Evolutionary conservation across 2,113 vertebrate genomes (phyloP).

Genomic region (Pomatostomus ruficeps): DNA sequence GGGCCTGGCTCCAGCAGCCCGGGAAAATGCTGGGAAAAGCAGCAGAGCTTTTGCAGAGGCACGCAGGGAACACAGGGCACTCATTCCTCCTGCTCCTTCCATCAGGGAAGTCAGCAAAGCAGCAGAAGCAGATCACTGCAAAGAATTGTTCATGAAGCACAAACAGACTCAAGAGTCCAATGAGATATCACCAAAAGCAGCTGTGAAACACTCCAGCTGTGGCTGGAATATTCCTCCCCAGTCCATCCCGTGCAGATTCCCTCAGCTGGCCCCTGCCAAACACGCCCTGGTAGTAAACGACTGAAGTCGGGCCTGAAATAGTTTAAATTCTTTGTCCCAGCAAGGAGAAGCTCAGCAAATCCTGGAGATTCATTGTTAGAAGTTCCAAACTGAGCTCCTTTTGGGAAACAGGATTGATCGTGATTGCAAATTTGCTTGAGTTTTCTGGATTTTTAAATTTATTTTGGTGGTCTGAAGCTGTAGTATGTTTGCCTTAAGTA

Average conservation of each 20-base stretch:
- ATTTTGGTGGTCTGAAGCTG: neutral
- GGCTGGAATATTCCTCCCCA: neutral
- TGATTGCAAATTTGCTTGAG: neutral
- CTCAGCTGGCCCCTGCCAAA: neutral
- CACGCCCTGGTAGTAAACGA: neutral
- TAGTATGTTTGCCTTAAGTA: neutral
- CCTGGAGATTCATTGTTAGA: neutral
- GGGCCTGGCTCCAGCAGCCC: neutral
- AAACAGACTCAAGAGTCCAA: neutral
- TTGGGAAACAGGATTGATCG: neutral
- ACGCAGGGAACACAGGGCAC: neutral
- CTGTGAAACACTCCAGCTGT: neutral
- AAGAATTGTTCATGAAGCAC: neutral
- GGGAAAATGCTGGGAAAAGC: neutral
- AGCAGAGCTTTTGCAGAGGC: neutral
- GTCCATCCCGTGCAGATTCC: neutral
- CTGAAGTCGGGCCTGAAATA: neutral
- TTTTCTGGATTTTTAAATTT: neutral
- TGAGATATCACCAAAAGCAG: neutral
- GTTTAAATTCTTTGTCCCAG: neutral
- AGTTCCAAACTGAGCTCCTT: neutral
- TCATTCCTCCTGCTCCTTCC: neutral
- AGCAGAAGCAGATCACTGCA: neutral
- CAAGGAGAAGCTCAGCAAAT: neutral
- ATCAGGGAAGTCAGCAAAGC: neutral